Percentiles rank a stretch among this genome's conserved stretches.
Conservation (phyloP, 2,797 vertebrate species). For the Numenius phaeopus region DNA sequence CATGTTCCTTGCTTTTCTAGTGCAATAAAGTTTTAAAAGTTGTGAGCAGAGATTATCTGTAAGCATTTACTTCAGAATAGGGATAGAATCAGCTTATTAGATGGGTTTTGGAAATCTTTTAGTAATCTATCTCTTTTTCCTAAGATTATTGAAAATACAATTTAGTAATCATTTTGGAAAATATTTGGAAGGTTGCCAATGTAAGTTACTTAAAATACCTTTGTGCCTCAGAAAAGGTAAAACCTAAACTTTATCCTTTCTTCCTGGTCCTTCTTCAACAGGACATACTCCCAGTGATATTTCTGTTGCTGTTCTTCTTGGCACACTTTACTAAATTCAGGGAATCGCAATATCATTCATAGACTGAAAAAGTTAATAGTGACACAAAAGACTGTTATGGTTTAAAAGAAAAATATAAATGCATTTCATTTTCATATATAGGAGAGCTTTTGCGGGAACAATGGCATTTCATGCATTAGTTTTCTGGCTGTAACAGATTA, state of each 20-base stretch:
- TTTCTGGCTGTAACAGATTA: not conserved
- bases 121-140: not conserved
- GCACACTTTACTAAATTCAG: not conserved
- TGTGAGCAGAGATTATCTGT: not conserved
- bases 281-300: not conserved
- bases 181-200: not conserved
- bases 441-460: not conserved
- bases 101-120: not conserved
- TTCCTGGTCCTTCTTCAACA: not conserved
- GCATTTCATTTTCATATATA: not conserved
- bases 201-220: not conserved
- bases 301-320: not conserved
- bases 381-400: not conserved
- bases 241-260: not conserved
- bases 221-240: not conserved
- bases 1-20: not conserved
- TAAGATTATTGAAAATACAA: not conserved
- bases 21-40: not conserved
- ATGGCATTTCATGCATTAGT: not conserved
- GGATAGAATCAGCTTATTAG: not conserved
- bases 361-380: not conserved
- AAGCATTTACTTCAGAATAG: not conserved
- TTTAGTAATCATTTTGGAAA: rapidly evolving
- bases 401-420: not conserved
- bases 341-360: not conserved